Conservation (phyloP, 2,797 vertebrate genomes). For the Naso thynnoides region DNA sequence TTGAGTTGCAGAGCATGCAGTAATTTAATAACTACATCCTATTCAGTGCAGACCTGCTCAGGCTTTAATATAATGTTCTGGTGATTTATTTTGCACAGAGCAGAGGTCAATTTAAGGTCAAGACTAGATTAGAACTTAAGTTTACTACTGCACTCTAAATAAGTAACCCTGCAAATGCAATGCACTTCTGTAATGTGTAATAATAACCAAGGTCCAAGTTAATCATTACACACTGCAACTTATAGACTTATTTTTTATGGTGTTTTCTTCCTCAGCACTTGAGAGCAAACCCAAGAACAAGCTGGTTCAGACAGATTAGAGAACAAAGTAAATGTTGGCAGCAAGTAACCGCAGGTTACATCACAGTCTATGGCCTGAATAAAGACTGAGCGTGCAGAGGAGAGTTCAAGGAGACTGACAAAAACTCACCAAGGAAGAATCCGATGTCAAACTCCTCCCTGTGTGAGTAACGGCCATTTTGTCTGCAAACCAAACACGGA, state of each 20-base stretch:
- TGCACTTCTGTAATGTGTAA: not conserved
- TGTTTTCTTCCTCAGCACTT: not conserved
- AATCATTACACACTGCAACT: not conserved
- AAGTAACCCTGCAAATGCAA: not conserved
- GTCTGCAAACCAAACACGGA: slow-evolving; percentile 54
- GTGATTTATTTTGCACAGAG: not conserved
- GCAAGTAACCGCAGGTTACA: not conserved
- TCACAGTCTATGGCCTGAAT: slow-evolving; percentile 13
- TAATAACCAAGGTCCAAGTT: not conserved
- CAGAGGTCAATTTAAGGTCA: not conserved
- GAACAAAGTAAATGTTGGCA: not conserved
- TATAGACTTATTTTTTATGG: not conserved
- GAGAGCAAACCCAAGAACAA: not conserved
- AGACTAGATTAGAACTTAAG: not conserved
- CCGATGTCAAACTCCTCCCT: slow-evolving; percentile 67
- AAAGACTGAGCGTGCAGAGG: slow-evolving; percentile 2
- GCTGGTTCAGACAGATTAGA: not conserved
- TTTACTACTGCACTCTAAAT: no score
- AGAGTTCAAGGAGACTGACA: not conserved
- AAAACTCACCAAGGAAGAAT: slow-evolving; percentile 64
- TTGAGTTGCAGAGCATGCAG: not conserved
- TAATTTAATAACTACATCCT: not conserved
- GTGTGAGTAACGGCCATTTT: slow-evolving; percentile 51
- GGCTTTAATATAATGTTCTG: not conserved
- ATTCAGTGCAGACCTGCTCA: not conserved